These are phyloP conservation scores for Lasioglossum lativentre DNA, from an alignment of 2,888 invertebrate genomes.

Conservation along the genomic window DNA sequence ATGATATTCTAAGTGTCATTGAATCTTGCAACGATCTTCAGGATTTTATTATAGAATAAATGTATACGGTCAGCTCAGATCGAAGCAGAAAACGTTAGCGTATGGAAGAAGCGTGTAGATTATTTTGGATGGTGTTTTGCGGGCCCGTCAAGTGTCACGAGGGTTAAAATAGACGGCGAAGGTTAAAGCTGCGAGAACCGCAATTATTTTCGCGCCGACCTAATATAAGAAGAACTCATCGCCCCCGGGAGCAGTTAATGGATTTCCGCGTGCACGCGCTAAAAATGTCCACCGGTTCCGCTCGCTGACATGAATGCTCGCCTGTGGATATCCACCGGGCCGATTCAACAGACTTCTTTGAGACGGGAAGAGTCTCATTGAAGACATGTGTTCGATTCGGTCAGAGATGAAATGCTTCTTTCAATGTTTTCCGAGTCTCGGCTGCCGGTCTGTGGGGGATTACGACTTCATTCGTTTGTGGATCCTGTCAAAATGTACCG, in stretches of 20 bases:
- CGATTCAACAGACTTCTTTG: slow-evolving; percentile 19
- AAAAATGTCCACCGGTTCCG: slow-evolving; percentile 7
- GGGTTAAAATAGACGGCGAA: neutral
- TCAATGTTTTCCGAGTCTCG: neutral
- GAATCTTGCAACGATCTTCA: no score
- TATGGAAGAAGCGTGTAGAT: neutral
- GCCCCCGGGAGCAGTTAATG: neutral
- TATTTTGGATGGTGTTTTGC: neutral
- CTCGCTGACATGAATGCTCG: slow-evolving; percentile 3
- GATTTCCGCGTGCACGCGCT: slow-evolving; percentile 7
- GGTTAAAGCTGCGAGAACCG: neutral
- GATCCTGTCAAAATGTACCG: neutral
- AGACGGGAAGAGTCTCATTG: slow-evolving; percentile 12
- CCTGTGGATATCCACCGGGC: slow-evolving; percentile 1
- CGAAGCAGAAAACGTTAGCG: neutral
- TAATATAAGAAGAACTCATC: neutral
- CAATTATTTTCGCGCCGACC: neutral
- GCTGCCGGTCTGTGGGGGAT: neutral
- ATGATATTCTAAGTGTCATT: no score
- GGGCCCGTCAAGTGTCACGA: neutral
- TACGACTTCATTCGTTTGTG: neutral
- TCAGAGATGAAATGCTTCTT: neutral
- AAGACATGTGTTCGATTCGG: slow-evolving; percentile 12
- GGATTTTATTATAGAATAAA: no score
- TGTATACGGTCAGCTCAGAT: neutral